Base-by-base conservation (phyloP, 2,797 vertebrate species). In the Falco concolor region DNA sequence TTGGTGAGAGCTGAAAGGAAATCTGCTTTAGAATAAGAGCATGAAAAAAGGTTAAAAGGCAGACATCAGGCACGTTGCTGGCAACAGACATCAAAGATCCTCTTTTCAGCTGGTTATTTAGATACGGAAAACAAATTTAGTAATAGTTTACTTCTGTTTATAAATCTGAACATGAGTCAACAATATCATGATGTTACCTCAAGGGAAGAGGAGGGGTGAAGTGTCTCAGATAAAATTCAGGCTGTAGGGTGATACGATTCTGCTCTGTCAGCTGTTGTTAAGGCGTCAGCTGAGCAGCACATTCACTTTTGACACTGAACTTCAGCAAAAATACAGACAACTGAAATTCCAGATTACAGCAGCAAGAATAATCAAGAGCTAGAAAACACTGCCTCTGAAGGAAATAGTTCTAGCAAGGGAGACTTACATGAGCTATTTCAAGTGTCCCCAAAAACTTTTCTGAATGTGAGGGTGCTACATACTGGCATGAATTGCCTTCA, bases 141-240 rank as follows among this genome's bases (percentile, higher is more conserved):
- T 88, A 91, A 90, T 94, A 91, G 90, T 90, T 97, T 95, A 94
- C 84, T 96, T 88, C 69, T 94, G 92, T 91, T 94, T 93, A 90
- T 94, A 96, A 90, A 90, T 81, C 88, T 79, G 85, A 95, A 84
- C 52, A 56, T 92, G 88, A 89, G 83, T 95, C 92, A 95, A 90
- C 59, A 22, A 42, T 73, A 50, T 94, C 87, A 84, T 65, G 73
- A 74, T 90, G 73, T 88, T 93, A 90, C 84, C 74, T 87, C 24
- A 65, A 95, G 83, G 70, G 86, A 81, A 59, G 54, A 52, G 88
- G 80, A 91, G 63, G 65, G 45, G 42, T 84, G 86, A 72, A 88
- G 61, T 52, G 69, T 93, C 85, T 79, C 85, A 76, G 73, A 61
- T 53, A 45, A 57, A 92, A 16, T 30, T 84, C 52, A 4, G 32